Conservation (phyloP, 1,140 invertebrate species). For the Halyomorpha halys region DNA sequence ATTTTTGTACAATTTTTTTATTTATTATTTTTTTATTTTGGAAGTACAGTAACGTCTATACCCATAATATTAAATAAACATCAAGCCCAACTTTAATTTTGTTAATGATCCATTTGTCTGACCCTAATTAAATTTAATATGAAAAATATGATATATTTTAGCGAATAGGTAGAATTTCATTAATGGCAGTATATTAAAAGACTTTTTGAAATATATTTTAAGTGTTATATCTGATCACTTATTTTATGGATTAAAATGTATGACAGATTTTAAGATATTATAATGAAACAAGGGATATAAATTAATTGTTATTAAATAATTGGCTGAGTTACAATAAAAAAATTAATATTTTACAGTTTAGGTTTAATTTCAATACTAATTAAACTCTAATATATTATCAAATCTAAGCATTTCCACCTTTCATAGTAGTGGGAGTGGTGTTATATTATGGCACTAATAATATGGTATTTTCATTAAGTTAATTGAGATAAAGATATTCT, state of each 20-base stretch:
- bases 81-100: too few relatives aligned
- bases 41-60: slow-evolving; percentile 2
- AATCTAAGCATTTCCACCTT: too few relatives aligned
- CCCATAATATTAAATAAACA: too few relatives aligned
- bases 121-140: neutral
- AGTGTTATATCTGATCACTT: neutral
- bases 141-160: slow-evolving; percentile 2
- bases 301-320: neutral
- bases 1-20: slow-evolving; percentile 8
- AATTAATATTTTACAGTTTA: too few relatives aligned
- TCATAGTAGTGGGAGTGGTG: too few relatives aligned
- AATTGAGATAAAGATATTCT: too few relatives aligned
- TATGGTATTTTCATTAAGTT: too few relatives aligned
- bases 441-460: too few relatives aligned
- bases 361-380: too few relatives aligned
- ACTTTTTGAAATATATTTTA: neutral
- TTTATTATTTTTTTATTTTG: neutral
- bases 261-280: neutral
- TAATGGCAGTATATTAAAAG: slow-evolving; percentile 3
- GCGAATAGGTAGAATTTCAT: neutral
- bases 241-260: neutral
- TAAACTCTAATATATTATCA: too few relatives aligned
- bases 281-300: neutral
- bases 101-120: neutral
- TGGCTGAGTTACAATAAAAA: slow-evolving; percentile 2